Conservation (phyloP, 1,140 invertebrate species). For the Hyposmocoma kahamanoa region DNA sequence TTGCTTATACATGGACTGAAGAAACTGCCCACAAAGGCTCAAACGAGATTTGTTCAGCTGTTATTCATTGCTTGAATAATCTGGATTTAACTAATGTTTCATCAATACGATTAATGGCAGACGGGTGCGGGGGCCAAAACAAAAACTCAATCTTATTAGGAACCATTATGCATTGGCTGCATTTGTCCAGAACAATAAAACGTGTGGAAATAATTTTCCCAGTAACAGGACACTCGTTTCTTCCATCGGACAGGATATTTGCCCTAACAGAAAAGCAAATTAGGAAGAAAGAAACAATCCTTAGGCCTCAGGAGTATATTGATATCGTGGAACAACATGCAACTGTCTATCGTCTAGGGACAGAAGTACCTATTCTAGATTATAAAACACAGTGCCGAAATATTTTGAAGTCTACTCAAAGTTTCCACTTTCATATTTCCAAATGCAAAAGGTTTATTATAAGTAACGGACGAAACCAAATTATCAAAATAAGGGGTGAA, state of each 20-base stretch:
- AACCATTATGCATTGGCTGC: slow-evolving; percentile 17
- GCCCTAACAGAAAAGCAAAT: slow-evolving; percentile 20
- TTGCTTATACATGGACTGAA: slow-evolving; percentile 37
- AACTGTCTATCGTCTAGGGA: neutral
- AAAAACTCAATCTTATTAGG: slow-evolving; percentile 31
- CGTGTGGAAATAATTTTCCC: slow-evolving; percentile 18
- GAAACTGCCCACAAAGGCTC: slow-evolving; percentile 28
- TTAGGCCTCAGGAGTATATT: neutral
- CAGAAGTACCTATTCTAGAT: neutral
- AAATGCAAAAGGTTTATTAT: slow-evolving; percentile 1
- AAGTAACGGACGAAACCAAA: neutral
- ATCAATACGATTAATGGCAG: slow-evolving; percentile 24
- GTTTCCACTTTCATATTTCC: neutral
- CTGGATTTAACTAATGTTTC: slow-evolving; percentile 15
- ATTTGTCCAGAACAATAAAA: slow-evolving; percentile 5
- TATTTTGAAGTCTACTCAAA: neutral
- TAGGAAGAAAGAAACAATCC: neutral
- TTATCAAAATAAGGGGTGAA: neutral
- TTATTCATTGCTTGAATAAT: slow-evolving; percentile 29
- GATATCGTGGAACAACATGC: neutral
- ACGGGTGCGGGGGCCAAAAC: slow-evolving; percentile 24
- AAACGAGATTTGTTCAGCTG: slow-evolving; percentile 34
- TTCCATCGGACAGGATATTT: slow-evolving; percentile 33
- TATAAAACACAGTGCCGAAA: neutral
- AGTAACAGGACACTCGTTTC: slow-evolving; percentile 29